phyloP scores from a whole-genome alignment of 2,113 vertebrate genomes.

The Cacatua alba region DNA sequence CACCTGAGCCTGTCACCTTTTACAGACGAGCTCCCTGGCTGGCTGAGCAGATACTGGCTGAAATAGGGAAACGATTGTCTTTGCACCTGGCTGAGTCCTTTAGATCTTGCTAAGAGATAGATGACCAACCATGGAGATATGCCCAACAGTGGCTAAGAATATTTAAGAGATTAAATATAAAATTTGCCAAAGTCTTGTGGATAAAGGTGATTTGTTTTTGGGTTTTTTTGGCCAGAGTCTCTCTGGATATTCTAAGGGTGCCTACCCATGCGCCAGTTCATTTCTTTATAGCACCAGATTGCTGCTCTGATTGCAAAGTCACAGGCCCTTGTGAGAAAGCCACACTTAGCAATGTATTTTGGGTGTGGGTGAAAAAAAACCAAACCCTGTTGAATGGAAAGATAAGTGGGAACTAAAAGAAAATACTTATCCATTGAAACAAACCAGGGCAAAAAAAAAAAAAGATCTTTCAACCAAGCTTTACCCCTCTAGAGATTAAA shows the following conservation, averaged over 20 bases:
- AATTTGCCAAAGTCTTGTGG: neutral
- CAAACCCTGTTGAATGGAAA: neutral
- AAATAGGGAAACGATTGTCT: constrained; percentile 49
- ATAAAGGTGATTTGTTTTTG: neutral
- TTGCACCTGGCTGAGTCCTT: constrained; percentile 29
- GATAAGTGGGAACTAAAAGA: neutral
- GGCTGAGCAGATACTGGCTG: constrained; percentile 31
- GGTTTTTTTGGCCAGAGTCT: too few species aligned
- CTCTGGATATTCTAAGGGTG: neutral
- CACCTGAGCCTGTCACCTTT: constrained; percentile 33
- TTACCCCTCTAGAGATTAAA: neutral
- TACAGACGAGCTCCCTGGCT: constrained; percentile 7
- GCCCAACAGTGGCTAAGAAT: neutral
- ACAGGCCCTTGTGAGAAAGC: neutral
- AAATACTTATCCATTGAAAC: neutral
- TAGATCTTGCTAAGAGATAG: constrained; percentile 4
- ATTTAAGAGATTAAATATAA: constrained; percentile 38
- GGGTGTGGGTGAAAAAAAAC: neutral
- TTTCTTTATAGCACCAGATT: neutral
- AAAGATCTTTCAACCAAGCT: neutral
- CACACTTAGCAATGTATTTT: neutral
- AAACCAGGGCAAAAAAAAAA: neutral
- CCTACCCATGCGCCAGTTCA: neutral
- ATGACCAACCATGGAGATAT: constrained; percentile 49
- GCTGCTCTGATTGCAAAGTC: neutral